Evolutionary conservation across 2,113 vertebrate genomes (phyloP), one percentile per base, ranked within the genome.

Genomic region (Phainopepla nitens): DNA sequence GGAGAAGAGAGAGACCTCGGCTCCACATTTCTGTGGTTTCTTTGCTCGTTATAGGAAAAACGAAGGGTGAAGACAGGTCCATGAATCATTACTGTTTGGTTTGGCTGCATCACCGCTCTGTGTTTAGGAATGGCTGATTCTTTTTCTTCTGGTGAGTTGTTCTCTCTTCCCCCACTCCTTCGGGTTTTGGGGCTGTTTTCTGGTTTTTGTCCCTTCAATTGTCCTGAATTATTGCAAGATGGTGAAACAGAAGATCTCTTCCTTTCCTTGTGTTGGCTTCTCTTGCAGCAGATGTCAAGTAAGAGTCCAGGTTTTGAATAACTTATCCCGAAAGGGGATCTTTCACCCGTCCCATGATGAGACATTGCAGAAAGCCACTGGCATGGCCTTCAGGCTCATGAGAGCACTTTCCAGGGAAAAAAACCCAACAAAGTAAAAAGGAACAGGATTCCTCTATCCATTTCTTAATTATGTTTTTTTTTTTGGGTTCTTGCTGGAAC

Each of bases 201-300:
- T 94, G 33, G 7, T 33, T 86, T 87, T 50, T 54, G 35, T 45
- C 5, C 64, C 71, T 53, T 83, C 41, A 31, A 88, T 96, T 95
- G 94, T 91, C 81, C 68, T 93, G 94, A 97, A 96, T 97, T 97
- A 97, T 90, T 97, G 86, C 97, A 97, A 97, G 93, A 97, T 97
- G 97, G 95, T 95, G 88, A 96, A 95, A 95, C 45, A 83, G 78
- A 85, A 83, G 41, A 86, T 39, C n/a, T 91, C 86, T 57, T 97
- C 75, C 73, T 93, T 89, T 95, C 53, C 77, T 91, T 80, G 62
- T 42, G 70, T 50, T 93, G 87, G 29, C 82, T 96, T 94, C 60
- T 66, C 42, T 95, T 73, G 27, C 81, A 91, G 78, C 96, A 97
- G 93, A 97, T 96, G 96, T 97, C 94, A 93, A 95, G 96, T 82